Evolutionary conservation across 2,888 invertebrate genomes (phyloP).

Genomic region (Apodemia zela): DNA sequence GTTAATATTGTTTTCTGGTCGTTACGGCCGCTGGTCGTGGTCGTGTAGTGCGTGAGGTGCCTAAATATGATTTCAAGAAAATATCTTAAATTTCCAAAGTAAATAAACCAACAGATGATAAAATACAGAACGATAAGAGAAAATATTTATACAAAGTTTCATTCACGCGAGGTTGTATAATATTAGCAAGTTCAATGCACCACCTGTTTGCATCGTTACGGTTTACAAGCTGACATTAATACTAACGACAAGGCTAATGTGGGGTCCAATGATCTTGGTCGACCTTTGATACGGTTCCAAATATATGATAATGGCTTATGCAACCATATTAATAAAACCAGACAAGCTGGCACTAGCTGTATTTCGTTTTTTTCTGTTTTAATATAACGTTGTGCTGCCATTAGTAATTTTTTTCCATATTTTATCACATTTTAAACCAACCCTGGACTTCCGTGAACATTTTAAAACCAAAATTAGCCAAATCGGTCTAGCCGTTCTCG

Average conservation of each 20-base stretch:
- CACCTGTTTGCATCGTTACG: conserved; percentile 2
- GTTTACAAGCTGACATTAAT: background rate
- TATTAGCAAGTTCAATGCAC: conserved; percentile 10
- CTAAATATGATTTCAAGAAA: no score
- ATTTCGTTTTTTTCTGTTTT: background rate
- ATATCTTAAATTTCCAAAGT: background rate
- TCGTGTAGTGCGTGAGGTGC: no score
- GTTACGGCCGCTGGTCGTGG: no score
- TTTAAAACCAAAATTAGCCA: no score
- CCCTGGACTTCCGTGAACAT: no score
- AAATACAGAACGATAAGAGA: background rate
- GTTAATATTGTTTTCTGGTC: no score
- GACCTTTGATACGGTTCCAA: conserved; percentile 10
- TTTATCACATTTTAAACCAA: no score
- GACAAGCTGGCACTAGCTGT: background rate
- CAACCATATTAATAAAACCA: background rate
- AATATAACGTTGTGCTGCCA: no score
- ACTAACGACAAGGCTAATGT: background rate
- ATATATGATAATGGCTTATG: background rate
- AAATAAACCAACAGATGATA: background rate
- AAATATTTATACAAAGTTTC: conserved; percentile 5
- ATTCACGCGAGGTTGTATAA: conserved; percentile 10
- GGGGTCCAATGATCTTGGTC: conserved; percentile 5
- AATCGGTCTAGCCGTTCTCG: no score
- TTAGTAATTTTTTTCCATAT: no score